Evolutionary conservation across 2,797 vertebrate species (phyloP), one percentile per base, ranked within the genome.

Genomic region (Hemibagrus guttatus): DNA sequence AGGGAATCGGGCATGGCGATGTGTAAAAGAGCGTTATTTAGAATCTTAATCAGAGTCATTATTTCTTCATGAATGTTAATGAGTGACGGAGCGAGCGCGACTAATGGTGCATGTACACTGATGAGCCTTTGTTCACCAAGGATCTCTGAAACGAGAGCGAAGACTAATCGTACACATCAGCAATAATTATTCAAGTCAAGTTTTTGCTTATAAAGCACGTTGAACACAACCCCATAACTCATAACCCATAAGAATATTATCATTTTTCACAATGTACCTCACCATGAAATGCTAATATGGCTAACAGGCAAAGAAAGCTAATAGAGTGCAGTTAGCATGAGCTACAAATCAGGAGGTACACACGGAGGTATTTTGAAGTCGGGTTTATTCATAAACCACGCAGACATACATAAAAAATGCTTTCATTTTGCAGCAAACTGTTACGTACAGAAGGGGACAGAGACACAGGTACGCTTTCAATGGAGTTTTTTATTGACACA

Each of bases 1-100:
- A 31, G 21, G 46, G 49, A 78, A 52, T 61, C 4, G 35, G 54
- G 9, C 68, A 78, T 31, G 75, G 52, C 12, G 31, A 58, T 0
- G 75, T 68, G 84, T 85, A n/a, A 66, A 79, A 80, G 31, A 59
- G 28, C 49, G 35, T 56, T 85, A 68, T 64, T 85, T 64, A 58
- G 46, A 85, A 49, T 85, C 75, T 78, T 85, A 79, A 79, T 85
- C 63, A 68, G 46, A 76, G 74, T 79, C 46, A 35, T 79, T 79
- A 79, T 85, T 68, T 79, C n/a, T 79, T 85, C 63, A 69, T 79
- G 74, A 69, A 80, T 85, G 75, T 85, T 69, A 85, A 85, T 69
- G 84, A 80, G 75, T 69, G 52, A 79, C 31, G 17, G 14, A 42
- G 28, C 1, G 31, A 69, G 84, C 14, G 35, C 5, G 31, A 42